phyloP scores from a whole-genome alignment of 2,888 invertebrate species.

The Pemphredon lugubris region DNA sequence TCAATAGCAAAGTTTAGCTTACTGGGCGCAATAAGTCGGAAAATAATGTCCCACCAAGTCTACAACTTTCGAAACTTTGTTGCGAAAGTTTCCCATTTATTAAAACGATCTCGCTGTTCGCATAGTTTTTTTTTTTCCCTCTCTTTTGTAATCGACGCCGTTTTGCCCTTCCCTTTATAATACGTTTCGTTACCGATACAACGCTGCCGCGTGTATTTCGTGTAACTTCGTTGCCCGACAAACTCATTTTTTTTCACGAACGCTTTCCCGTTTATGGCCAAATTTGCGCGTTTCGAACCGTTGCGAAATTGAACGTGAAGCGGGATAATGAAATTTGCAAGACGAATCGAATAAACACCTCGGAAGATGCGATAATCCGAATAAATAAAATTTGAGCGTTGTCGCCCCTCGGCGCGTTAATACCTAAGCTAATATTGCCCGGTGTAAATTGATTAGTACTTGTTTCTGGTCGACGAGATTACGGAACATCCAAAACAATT shows the following conservation, averaged over 20 bases:
- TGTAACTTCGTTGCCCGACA: too few relatives aligned
- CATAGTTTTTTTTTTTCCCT: background rate
- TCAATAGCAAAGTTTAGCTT: conserved; percentile 59
- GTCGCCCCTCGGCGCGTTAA: background rate
- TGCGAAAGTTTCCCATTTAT: conserved; percentile 46
- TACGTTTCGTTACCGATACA: too few relatives aligned
- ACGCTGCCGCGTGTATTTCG: too few relatives aligned
- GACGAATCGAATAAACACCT: background rate
- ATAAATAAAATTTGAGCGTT: background rate
- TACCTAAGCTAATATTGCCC: conserved; percentile 24
- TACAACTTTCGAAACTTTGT: conserved; percentile 36
- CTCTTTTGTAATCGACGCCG: background rate
- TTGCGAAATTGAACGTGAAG: too few relatives aligned
- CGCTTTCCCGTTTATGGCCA: too few relatives aligned
- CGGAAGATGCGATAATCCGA: too few relatives aligned
- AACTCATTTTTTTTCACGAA: too few relatives aligned
- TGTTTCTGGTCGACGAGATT: too few relatives aligned
- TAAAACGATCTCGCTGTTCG: conserved; percentile 31
- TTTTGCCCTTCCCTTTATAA: background rate
- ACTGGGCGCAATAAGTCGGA: conserved; percentile 30
- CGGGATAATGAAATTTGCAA: too few relatives aligned
- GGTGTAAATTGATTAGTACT: conserved; percentile 38
- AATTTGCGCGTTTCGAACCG: too few relatives aligned
- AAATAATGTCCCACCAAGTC: conserved; percentile 51
- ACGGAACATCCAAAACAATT: too few relatives aligned